These are phyloP conservation scores for Protaetia brevitarsis DNA, from an alignment of 1,140 invertebrate species.

Conservation along the genomic window DNA sequence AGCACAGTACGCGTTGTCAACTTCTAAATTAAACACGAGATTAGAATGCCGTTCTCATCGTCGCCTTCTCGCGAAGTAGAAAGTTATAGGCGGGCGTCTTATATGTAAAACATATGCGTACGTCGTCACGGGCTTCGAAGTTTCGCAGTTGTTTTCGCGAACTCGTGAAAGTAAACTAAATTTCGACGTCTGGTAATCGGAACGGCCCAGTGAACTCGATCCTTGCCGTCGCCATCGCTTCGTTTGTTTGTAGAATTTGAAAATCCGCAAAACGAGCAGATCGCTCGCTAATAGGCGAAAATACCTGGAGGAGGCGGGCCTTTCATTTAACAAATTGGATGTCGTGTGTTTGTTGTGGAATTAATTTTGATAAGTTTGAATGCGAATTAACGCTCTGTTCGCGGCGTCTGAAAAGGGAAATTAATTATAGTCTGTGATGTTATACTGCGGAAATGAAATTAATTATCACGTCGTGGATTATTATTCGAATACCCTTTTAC, in stretches of 20 bases:
- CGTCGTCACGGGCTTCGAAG: no score
- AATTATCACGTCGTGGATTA: no score
- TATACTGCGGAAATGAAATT: no score
- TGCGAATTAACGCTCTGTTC: not conserved
- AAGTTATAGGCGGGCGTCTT: not conserved
- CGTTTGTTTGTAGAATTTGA: not conserved
- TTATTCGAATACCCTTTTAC: no score
- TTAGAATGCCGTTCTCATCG: not conserved
- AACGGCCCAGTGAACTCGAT: not conserved
- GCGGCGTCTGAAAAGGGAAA: not conserved
- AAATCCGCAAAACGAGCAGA: not conserved
- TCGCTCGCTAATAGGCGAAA: not conserved
- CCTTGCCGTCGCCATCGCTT: not conserved
- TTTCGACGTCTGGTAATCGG: not conserved
- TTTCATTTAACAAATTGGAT: constrained; percentile 11
- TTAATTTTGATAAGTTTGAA: constrained; percentile 16
- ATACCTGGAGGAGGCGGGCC: not conserved
- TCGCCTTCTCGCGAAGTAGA: not conserved
- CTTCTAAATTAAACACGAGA: constrained; percentile 1
- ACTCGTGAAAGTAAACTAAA: not conserved
- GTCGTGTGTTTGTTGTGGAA: not conserved
- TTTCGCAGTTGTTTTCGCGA: not conserved
- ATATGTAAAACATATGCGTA: not conserved
- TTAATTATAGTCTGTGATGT: not conserved
- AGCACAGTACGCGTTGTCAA: not conserved